A percentile compares a stretch with the other conserved stretches of the same genome.
Conservation (phyloP, 2,888 invertebrate species). For the Troides helena region DNA sequence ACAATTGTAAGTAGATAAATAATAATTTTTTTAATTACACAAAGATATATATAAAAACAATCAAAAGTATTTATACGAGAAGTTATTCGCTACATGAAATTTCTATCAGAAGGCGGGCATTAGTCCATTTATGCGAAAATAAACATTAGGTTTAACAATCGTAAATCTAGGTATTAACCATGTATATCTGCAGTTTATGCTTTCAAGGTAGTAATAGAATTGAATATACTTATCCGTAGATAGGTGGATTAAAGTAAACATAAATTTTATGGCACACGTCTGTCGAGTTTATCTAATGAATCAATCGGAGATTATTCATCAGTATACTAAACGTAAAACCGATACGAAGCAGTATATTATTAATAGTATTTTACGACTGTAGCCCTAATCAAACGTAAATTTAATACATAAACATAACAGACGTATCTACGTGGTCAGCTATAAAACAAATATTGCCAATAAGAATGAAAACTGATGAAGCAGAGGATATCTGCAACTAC, state of each 20-base stretch:
- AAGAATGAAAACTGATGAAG: too few species aligned
- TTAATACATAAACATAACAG: conserved; percentile 6
- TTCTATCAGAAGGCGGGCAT: too few species aligned
- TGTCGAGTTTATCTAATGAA: conserved; percentile 22
- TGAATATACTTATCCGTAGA: background rate
- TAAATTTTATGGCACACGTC: conserved; percentile 16
- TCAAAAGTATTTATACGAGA: too few species aligned
- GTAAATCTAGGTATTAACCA: conserved; percentile 4
- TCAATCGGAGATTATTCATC: conserved; percentile 16
- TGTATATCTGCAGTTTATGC: background rate
- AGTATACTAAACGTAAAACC: conserved; percentile 13
- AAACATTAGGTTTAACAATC: background rate
- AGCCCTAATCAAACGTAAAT: conserved; percentile 2
- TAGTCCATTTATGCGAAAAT: background rate
- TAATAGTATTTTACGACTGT: conserved; percentile 1
- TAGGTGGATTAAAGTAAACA: background rate
- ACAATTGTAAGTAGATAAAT: too few species aligned
- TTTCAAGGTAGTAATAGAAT: conserved; percentile 8
- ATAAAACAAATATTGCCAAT: conserved; percentile 3
- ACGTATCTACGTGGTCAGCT: background rate
- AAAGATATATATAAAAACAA: too few species aligned
- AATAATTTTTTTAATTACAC: too few species aligned
- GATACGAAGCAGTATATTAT: background rate
- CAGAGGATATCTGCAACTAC: too few species aligned
- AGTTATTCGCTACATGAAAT: too few species aligned